These are phyloP conservation scores for Recurvirostra avosetta DNA, from an alignment of 2,113 vertebrate genomes.

Conservation along the genomic window DNA sequence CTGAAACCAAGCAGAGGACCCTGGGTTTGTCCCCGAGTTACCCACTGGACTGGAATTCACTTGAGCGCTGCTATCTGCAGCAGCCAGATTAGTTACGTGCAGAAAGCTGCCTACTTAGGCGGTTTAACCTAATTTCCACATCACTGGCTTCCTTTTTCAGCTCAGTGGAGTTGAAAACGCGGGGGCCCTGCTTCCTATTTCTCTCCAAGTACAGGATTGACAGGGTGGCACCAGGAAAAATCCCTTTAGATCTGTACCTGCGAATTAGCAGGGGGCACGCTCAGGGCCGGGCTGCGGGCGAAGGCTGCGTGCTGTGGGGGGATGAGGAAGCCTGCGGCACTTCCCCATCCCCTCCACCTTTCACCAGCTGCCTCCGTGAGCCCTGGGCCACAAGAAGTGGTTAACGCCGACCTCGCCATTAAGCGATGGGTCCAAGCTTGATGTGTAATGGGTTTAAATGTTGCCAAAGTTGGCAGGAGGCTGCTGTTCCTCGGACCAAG, in stretches of 20 bases:
- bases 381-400: rapidly evolving
- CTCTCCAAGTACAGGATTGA: not conserved
- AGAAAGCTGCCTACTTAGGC: conserved; percentile 50
- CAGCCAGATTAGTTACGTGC: conserved; percentile 29
- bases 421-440: not conserved
- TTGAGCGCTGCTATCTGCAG: not conserved
- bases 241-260: not conserved
- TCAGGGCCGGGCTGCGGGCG: not conserved
- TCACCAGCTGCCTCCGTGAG: not conserved
- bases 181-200: conserved; percentile 20
- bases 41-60: not conserved
- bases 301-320: not conserved
- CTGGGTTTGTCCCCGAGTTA: not conserved
- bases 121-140: conserved; percentile 60
- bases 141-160: conserved; percentile 36
- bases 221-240: not conserved
- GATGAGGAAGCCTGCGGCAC: not conserved
- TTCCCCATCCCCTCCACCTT: not conserved
- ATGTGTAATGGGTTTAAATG: not conserved
- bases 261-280: not conserved
- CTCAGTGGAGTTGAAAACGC: conserved; percentile 7
- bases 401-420: not conserved
- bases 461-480: rapidly evolving
- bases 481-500: not conserved
- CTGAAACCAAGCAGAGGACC: not conserved